phyloP scores from a whole-genome alignment of 2,797 vertebrate genomes.

The Sylvia borin region DNA sequence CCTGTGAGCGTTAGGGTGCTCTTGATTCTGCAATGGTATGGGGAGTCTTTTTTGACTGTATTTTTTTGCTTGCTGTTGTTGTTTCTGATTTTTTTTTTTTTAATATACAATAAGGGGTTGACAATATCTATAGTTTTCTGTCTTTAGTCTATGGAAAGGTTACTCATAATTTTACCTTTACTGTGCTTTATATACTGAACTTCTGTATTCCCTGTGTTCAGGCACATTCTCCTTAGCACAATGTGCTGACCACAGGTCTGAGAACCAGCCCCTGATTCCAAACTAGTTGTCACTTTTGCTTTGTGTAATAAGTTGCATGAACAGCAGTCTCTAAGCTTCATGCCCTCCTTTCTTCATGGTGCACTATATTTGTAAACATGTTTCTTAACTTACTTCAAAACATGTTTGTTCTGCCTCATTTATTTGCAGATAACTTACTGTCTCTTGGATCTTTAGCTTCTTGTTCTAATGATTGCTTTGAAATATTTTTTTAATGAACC shows the following conservation, averaged over 20 bases:
- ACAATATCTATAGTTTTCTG: neutral
- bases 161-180: neutral
- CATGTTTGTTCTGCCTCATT: conserved; percentile 86
- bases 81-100: neutral
- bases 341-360: conserved; percentile 72
- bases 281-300: neutral
- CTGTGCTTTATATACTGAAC: neutral
- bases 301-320: conserved; percentile 49
- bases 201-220: neutral
- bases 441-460: conserved; percentile 82
- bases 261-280: neutral
- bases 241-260: neutral
- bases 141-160: neutral
- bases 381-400: conserved; percentile 81
- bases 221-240: neutral
- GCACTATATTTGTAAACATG: conserved; percentile 80
- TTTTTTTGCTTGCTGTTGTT: accelerated
- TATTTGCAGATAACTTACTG: conserved; percentile 85
- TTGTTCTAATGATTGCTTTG: conserved; percentile 85
- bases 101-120: neutral
- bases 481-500: conserved; percentile 92
- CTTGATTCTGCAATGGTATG: neutral
- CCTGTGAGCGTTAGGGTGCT: neutral
- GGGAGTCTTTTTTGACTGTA: neutral
- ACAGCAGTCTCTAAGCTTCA: conserved; percentile 60